These are phyloP conservation scores for Tyto alba DNA, from an alignment of 2,113 vertebrate genomes.

Conservation along the genomic window DNA sequence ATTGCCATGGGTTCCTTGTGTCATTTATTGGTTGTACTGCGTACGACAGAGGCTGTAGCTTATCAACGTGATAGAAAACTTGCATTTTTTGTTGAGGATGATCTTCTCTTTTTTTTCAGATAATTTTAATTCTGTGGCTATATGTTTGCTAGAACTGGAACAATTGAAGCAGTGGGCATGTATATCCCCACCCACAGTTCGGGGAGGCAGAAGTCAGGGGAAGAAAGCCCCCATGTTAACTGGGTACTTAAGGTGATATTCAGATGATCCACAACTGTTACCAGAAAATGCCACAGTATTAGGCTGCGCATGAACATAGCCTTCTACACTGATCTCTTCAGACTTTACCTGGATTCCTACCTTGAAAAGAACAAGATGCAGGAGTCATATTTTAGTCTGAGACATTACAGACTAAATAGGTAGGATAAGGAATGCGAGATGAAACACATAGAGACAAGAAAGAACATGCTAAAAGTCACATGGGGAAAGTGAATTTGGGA, in stretches of 20 bases:
- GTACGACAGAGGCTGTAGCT: background rate
- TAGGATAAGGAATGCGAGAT: background rate
- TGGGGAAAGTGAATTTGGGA: background rate
- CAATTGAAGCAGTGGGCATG: background rate
- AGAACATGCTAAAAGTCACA: background rate
- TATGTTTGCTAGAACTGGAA: background rate
- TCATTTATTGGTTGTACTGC: background rate
- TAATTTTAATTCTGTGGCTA: background rate
- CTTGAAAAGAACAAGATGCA: background rate
- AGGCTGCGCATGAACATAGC: background rate
- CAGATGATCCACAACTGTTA: background rate
- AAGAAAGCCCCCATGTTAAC: background rate
- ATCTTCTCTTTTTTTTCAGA: background rate
- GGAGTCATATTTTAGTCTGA: background rate
- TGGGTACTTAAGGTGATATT: background rate
- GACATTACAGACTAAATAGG: background rate
- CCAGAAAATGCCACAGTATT: background rate
- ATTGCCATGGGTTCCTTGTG: background rate
- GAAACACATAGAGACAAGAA: background rate
- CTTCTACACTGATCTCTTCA: background rate
- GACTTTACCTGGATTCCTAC: background rate
- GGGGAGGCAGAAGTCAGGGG: background rate
- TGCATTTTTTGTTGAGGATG: background rate
- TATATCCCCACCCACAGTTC: background rate
- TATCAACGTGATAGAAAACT: background rate